These are phyloP conservation scores for Cheilosia urbana DNA, from an alignment of 2,888 invertebrate species.

Conservation along the genomic window DNA sequence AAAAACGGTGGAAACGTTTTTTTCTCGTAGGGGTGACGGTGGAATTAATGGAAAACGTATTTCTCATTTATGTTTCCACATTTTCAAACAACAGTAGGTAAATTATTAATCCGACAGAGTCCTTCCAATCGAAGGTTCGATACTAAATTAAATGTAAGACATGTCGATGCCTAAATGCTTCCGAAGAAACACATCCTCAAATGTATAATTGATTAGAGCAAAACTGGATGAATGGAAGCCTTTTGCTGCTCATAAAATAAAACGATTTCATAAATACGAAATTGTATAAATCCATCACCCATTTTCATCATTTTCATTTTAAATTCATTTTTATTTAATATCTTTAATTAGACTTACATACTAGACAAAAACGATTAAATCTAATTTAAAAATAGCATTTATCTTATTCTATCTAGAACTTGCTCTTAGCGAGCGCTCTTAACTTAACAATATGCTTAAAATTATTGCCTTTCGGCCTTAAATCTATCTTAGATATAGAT, in stretches of 20 bases:
- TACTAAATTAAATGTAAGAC: slow-evolving; percentile 12
- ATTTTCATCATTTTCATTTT: no score
- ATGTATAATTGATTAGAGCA: background rate
- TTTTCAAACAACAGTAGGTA: background rate
- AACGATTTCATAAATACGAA: background rate
- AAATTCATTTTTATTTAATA: no score
- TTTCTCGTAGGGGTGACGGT: background rate
- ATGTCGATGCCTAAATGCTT: slow-evolving; percentile 6
- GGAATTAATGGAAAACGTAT: background rate
- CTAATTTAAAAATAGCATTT: no score
- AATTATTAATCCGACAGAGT: background rate
- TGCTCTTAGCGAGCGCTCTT: no score
- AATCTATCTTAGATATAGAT: no score
- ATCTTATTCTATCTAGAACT: no score
- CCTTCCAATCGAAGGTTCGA: background rate
- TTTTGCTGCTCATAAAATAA: background rate
- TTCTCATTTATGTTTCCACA: no score
- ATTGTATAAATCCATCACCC: background rate
- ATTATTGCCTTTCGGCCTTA: no score
- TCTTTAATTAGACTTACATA: no score
- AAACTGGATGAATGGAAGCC: background rate
- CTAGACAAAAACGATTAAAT: no score
- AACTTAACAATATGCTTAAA: no score
- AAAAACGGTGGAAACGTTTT: background rate
- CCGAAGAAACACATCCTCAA: background rate